A percentile compares a stretch with the other conserved stretches of the same genome.
Conservation (phyloP, 2,797 vertebrate genomes). For the Cichlasoma orientale region DNA sequence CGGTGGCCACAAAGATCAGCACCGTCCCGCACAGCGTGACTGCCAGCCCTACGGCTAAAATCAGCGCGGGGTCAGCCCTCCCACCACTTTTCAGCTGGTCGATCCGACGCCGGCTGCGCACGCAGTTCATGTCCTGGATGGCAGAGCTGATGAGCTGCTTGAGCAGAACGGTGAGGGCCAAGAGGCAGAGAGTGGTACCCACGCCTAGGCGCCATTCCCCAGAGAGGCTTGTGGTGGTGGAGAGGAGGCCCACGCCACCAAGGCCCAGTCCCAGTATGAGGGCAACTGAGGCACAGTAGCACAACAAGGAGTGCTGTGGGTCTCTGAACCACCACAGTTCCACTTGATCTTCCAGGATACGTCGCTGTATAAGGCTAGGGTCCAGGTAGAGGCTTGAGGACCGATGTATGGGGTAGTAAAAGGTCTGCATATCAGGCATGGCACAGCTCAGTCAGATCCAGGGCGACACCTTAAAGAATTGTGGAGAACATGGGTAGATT, state of each 20-base stretch:
- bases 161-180: slow-evolving; percentile 89
- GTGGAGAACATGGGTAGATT: neutral
- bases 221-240: slow-evolving; percentile 86
- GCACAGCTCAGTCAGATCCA: neutral
- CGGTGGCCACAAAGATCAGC: slow-evolving; percentile 82
- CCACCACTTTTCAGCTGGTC: slow-evolving; percentile 92
- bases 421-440: slow-evolving; percentile 81
- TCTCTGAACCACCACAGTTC: slow-evolving; percentile 96
- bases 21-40: slow-evolving; percentile 84
- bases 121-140: slow-evolving; percentile 97
- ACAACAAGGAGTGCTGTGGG: slow-evolving; percentile 88
- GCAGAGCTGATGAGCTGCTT: slow-evolving; percentile 98
- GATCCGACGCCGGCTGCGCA: slow-evolving; percentile 87
- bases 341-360: slow-evolving; percentile 88
- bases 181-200: slow-evolving; percentile 89
- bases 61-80: slow-evolving; percentile 83
- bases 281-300: slow-evolving; percentile 88
- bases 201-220: slow-evolving; percentile 91
- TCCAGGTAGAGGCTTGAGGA: slow-evolving; percentile 64
- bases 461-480: neutral
- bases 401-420: slow-evolving; percentile 53
- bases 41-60: slow-evolving; percentile 85
- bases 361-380: slow-evolving; percentile 71
- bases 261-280: slow-evolving; percentile 91
- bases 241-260: slow-evolving; percentile 89